phyloP scores from a whole-genome alignment of 2,797 vertebrate genomes.

The Rhodeus uyekii region DNA sequence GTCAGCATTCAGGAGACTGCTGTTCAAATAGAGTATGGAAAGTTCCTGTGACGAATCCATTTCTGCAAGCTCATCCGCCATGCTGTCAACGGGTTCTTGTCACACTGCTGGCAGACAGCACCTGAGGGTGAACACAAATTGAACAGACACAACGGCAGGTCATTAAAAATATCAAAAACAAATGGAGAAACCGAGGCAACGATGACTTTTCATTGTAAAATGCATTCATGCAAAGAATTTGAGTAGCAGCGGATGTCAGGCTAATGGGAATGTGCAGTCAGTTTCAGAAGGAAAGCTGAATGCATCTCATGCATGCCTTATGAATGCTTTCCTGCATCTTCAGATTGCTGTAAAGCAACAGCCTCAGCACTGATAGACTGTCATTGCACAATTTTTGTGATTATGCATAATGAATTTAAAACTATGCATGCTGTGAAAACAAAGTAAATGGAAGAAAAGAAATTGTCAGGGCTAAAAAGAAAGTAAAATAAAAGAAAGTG shows the following conservation, averaged over 20 bases:
- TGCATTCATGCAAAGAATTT: not conserved
- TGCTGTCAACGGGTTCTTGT: conserved; percentile 31
- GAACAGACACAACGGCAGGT: not conserved
- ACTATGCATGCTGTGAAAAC: not conserved
- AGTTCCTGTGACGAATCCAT: conserved; percentile 50
- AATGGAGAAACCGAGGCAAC: not conserved
- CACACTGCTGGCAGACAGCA: not conserved
- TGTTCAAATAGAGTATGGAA: conserved; percentile 51
- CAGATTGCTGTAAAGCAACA: not conserved
- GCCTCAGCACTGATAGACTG: not conserved
- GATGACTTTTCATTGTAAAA: not conserved
- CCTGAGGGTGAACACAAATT: conserved; percentile 24
- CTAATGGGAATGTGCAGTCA: conserved; percentile 1
- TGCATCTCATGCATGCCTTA: not conserved
- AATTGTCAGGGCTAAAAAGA: accelerated
- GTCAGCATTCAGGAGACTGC: conserved; percentile 47
- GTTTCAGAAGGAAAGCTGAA: not conserved
- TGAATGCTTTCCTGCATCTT: not conserved
- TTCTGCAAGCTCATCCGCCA: conserved; percentile 51
- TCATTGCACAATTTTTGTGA: not conserved
- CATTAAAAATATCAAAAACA: not conserved
- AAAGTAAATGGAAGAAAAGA: too few relatives aligned
- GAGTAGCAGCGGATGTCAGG: not conserved
- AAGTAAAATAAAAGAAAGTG: not conserved
- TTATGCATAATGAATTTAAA: not conserved